phyloP scores from a whole-genome alignment of 2,888 invertebrate species.

The Oscheius sp. region DNA sequence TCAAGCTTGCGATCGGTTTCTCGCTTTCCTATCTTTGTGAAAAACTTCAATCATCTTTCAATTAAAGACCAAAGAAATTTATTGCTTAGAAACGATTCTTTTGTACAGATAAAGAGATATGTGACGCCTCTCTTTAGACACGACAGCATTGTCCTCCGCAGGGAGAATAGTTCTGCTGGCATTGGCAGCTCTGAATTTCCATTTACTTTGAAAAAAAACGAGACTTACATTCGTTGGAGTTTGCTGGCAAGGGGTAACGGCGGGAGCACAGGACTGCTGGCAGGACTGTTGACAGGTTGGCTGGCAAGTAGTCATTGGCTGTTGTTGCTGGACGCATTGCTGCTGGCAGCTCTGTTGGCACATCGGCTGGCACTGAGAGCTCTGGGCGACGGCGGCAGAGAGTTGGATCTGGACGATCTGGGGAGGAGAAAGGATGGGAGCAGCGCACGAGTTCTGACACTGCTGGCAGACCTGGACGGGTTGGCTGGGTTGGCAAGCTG shows the following conservation, averaged over 20 bases:
- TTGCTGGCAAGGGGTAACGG: slow-evolving; percentile 40
- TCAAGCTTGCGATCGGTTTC: no score
- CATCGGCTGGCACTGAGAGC: slow-evolving; percentile 48
- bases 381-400: slow-evolving; percentile 39
- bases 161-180: slow-evolving; percentile 47
- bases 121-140: no score
- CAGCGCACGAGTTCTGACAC: slow-evolving; percentile 33
- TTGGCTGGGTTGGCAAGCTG: slow-evolving; percentile 32
- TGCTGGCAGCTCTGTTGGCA: slow-evolving; percentile 50
- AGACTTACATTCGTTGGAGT: slow-evolving; percentile 33
- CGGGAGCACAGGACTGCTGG: slow-evolving; percentile 40
- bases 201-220: no score
- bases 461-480: slow-evolving; percentile 35
- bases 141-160: slow-evolving; percentile 54
- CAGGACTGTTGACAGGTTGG: slow-evolving; percentile 48
- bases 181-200: slow-evolving; percentile 24
- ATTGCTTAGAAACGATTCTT: no score
- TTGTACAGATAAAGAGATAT: no score
- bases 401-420: slow-evolving; percentile 23
- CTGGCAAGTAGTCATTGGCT: slow-evolving; percentile 37
- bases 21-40: no score
- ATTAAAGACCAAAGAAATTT: no score
- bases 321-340: slow-evolving; percentile 49
- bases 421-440: slow-evolving; percentile 23
- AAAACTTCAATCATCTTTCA: no score